phyloP scores from a whole-genome alignment of 92 coral and sea anemone species.

The Zoanthus sansibaricus region DNA sequence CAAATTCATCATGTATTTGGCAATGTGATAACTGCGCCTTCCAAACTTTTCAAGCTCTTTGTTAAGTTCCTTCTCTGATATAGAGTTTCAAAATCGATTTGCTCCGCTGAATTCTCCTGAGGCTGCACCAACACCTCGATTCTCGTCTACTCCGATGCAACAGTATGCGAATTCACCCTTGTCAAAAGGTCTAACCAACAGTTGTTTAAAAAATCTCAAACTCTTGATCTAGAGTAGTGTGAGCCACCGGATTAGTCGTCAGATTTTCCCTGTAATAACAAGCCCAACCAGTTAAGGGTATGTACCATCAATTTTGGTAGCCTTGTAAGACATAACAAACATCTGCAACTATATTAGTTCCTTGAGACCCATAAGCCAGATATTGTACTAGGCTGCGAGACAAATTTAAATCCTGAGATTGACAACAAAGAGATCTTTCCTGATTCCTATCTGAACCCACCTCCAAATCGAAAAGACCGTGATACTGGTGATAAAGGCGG shows the following conservation, averaged over 20 bases:
- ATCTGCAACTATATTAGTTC: constrained; percentile 1
- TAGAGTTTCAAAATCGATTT: background rate
- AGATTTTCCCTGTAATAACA: background rate
- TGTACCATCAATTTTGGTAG: constrained; percentile 7
- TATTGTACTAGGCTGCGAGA: constrained; percentile 57
- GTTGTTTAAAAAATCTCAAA: too few relatives aligned
- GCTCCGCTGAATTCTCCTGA: background rate
- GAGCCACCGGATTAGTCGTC: too few relatives aligned
- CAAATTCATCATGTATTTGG: background rate
- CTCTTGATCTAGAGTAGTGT: too few relatives aligned
- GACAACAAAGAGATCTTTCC: constrained; percentile 40
- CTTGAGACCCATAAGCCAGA: constrained; percentile 42
- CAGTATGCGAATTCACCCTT: background rate
- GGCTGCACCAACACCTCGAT: background rate
- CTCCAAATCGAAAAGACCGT: constrained; percentile 46
- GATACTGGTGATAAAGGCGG: constrained; percentile 23
- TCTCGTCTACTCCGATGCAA: background rate
- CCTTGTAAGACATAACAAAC: background rate
- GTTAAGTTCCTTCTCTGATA: background rate
- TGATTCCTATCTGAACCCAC: constrained; percentile 47
- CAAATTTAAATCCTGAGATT: constrained; percentile 44
- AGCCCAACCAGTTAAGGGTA: background rate
- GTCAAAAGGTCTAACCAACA: too few relatives aligned
- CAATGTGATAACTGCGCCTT: background rate
- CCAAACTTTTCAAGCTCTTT: too few relatives aligned